phyloP scores from a whole-genome alignment of 2,797 vertebrate species.

The Anomalospiza imberbis region DNA sequence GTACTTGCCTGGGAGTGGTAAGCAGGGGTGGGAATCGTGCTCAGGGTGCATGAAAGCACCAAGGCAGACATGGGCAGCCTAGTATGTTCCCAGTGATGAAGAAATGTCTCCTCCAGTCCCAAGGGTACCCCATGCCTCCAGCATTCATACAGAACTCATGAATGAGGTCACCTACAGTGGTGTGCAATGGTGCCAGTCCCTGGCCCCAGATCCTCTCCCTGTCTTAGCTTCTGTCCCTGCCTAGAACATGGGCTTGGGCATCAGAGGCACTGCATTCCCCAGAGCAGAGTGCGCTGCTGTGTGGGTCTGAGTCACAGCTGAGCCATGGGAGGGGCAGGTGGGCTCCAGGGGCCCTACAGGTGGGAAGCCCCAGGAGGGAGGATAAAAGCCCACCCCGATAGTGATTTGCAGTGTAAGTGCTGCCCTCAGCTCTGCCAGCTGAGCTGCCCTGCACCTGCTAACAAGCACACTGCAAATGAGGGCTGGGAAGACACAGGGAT shows the following conservation, averaged over 20 bases:
- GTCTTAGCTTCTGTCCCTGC: neutral
- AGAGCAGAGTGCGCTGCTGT: accelerated
- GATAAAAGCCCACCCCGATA: neutral
- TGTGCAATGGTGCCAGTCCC: neutral
- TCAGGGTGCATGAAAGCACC: accelerated
- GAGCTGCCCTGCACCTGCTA: neutral
- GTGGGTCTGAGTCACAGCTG: accelerated
- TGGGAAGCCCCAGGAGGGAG: neutral
- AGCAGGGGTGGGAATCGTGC: neutral
- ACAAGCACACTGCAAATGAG: neutral
- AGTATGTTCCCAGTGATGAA: neutral
- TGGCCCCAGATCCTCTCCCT: neutral
- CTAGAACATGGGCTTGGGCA: neutral
- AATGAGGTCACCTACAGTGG: neutral
- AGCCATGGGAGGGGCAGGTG: neutral
- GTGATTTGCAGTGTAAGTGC: neutral
- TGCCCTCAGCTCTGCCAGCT: neutral
- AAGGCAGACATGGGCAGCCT: neutral
- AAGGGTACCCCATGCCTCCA: neutral
- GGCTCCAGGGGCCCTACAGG: neutral
- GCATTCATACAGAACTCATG: neutral
- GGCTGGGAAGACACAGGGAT: neutral
- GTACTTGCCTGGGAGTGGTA: neutral
- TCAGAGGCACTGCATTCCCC: accelerated
- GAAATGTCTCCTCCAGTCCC: neutral